Evolutionary conservation across 2,888 invertebrate species (phyloP).

Genomic region (Drosophila longiperda): DNA sequence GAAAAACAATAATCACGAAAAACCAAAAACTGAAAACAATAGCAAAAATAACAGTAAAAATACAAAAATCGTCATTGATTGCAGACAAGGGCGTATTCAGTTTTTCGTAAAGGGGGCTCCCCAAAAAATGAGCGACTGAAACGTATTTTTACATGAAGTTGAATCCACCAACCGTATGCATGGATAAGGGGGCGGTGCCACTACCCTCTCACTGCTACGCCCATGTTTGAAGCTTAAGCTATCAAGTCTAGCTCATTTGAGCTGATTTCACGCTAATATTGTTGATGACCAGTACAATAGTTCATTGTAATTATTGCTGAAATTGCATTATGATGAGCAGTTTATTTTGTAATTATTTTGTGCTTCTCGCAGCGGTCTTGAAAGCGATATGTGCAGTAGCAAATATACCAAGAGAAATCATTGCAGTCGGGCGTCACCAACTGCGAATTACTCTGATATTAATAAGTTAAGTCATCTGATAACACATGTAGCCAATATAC

Average conservation of each 20-base stretch:
- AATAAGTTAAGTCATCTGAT: too few species aligned
- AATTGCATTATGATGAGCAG: slow-evolving; percentile 1
- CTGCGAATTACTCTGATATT: background rate
- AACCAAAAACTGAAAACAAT: background rate
- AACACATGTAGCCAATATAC: background rate
- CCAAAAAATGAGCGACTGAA: background rate
- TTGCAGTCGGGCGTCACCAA: background rate
- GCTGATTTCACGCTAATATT: slow-evolving; percentile 8
- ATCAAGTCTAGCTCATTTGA: slow-evolving; percentile 7
- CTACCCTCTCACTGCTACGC: background rate
- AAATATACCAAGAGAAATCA: background rate
- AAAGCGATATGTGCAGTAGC: background rate
- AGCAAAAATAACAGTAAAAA: slow-evolving; percentile 7
- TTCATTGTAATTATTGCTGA: slow-evolving; percentile 14
- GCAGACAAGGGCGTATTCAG: slow-evolving; percentile 9
- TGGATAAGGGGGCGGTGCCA: background rate
- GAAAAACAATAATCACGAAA: slow-evolving; percentile 5
- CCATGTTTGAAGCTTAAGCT: slow-evolving; percentile 15
- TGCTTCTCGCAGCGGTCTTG: background rate
- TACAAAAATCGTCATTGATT: slow-evolving; percentile 25
- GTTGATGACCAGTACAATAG: slow-evolving; percentile 5
- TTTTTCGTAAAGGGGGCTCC: background rate
- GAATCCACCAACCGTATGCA: background rate
- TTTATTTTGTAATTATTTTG: slow-evolving; percentile 12
- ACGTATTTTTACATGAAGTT: background rate